These are phyloP conservation scores for Nothocercus julius DNA, from an alignment of 2,113 vertebrate species.

Conservation along the genomic window DNA sequence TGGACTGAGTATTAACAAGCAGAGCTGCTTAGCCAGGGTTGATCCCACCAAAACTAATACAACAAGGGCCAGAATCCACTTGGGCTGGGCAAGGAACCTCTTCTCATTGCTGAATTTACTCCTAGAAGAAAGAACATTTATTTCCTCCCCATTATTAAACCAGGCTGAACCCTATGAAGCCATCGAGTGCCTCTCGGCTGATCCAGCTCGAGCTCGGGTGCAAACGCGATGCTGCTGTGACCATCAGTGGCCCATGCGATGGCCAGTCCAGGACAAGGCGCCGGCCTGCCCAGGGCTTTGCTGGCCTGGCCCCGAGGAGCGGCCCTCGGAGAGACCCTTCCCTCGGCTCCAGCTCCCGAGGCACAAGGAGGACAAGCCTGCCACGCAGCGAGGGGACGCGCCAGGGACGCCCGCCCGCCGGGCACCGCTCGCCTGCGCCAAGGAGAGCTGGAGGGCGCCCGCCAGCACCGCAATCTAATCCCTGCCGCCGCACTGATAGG, in stretches of 20 bases:
- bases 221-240: no score
- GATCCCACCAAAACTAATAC: not conserved
- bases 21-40: not conserved
- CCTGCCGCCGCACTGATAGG: fast-evolving
- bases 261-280: no score
- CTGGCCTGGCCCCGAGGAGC: no score
- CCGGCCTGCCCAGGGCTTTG: no score
- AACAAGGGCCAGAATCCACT: not conserved
- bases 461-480: no score
- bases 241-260: no score
- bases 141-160: not conserved
- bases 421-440: not conserved
- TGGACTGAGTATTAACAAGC: fast-evolving
- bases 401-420: not conserved
- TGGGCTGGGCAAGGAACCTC: fast-evolving
- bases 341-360: no score
- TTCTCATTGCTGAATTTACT: not conserved
- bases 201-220: no score
- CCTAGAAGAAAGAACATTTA: not conserved
- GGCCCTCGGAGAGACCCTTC: no score
- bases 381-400: fast-evolving
- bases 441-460: not conserved
- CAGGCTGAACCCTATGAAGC: not conserved
- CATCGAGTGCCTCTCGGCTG: no score
- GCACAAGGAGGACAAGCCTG: not conserved